phyloP scores from a whole-genome alignment of 2,113 vertebrate species.

The Melanerpes formicivorus region DNA sequence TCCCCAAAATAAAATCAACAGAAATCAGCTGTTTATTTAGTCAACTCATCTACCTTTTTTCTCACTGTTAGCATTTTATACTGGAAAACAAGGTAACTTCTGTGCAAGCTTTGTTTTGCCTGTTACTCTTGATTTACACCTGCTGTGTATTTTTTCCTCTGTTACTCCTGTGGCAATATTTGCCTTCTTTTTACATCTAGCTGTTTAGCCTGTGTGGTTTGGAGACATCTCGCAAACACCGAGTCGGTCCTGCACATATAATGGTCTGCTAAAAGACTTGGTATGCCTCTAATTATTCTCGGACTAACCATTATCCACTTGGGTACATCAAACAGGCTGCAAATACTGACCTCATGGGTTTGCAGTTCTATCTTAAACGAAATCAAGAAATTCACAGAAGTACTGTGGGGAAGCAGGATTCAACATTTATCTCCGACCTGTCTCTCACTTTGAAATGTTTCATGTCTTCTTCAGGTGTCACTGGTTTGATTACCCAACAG shows the following conservation, averaged over 20 bases:
- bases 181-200: not conserved
- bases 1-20: not conserved
- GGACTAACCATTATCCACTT: not conserved
- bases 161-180: not conserved
- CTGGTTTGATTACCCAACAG: slow-evolving; percentile 64
- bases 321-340: slow-evolving; percentile 1
- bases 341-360: not conserved
- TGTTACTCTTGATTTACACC: not conserved
- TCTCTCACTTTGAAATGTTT: slow-evolving; percentile 35
- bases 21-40: not conserved
- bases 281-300: not conserved
- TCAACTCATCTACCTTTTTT: not conserved
- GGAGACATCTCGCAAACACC: not conserved
- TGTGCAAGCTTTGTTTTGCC: not conserved
- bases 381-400: not conserved
- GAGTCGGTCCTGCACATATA: not conserved
- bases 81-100: not conserved
- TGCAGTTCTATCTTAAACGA: not conserved
- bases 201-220: slow-evolving; percentile 4
- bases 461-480: slow-evolving; percentile 62
- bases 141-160: not conserved
- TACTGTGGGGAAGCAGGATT: not conserved
- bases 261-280: not conserved
- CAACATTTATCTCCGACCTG: not conserved
- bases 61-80: not conserved